Base-by-base conservation (phyloP, 2,888 invertebrate species). In the Stenoptilia bipunctidactyla region DNA sequence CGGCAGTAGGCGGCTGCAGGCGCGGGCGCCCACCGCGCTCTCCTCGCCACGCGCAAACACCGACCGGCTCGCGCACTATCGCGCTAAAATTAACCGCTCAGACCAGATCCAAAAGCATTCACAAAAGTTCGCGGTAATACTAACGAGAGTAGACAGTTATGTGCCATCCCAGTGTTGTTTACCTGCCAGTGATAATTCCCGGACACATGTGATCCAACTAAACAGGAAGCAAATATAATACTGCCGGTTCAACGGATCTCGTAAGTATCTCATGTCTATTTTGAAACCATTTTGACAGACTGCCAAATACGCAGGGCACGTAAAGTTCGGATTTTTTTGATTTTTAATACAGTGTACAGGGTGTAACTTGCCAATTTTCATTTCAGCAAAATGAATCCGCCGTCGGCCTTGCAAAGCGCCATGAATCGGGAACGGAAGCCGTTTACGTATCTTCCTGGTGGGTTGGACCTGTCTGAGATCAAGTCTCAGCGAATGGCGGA, bases 351-450 rank as follows among this genome's bases (percentile, higher is more conserved):
- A 20, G 20, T 20, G 8, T 5, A 8, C 50, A 43, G 50, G 53
- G 53, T 52, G 48, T 65, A 65, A 64, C 45, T 41, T 45, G 39
- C 47, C 41, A 52, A 54, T 58, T 62, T 56, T 66, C 65, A 64
- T 80, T 76, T 67, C 76, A 79, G 79, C 60, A 60, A 62, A 48
- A 83, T 83, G 83, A 80, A 93, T 73, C 93, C 94, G 37, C 96
- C 96, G 42, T 88, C 92, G 46, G 94, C 93, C 49, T 89, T 96
- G 43, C 92, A 93, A 63, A 90, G 93, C 71, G 95, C 95, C 37
- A 91, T 94, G 91, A 92, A 91, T 66, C 93, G 94, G 75, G 96
- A 96, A 69, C 94, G 95, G 66, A 96, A 96, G 72, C 96, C 96
- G 27, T 97, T 97, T 69, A 96, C 96, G 15, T 97, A 97, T 69